These are phyloP conservation scores for Acanthosepion pharaonis DNA, from an alignment of 2,888 invertebrate genomes.

Conservation along the genomic window DNA sequence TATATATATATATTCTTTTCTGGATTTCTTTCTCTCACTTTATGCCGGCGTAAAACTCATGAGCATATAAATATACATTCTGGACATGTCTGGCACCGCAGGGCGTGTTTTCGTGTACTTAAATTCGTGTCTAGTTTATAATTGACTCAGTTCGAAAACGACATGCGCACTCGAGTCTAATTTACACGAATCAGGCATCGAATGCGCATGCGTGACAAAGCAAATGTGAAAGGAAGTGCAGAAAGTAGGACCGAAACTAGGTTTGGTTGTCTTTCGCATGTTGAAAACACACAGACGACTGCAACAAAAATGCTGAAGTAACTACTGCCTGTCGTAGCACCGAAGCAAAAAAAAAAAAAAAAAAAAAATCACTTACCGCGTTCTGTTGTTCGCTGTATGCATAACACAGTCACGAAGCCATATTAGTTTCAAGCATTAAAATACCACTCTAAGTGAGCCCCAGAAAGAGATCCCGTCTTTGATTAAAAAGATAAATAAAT, in stretches of 20 bases:
- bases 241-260: neutral
- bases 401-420: neutral
- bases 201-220: constrained; percentile 21
- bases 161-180: constrained; percentile 17
- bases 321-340: neutral
- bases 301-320: neutral
- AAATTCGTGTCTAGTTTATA: constrained; percentile 33
- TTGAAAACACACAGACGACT: neutral
- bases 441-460: neutral
- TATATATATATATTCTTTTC: too few species aligned
- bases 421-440: constrained; percentile 33
- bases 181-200: constrained; percentile 8
- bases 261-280: constrained; percentile 7
- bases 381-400: neutral
- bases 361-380: neutral
- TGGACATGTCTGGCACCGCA: constrained; percentile 7
- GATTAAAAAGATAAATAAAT: neutral
- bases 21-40: neutral
- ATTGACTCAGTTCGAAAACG: constrained; percentile 11
- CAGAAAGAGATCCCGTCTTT: neutral
- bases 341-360: neutral
- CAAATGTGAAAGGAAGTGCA: neutral
- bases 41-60: neutral
- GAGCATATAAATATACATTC: neutral
- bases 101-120: constrained; percentile 9